Base-by-base conservation (phyloP, 2,888 invertebrate species). In the Himalopsyche anomala region DNA sequence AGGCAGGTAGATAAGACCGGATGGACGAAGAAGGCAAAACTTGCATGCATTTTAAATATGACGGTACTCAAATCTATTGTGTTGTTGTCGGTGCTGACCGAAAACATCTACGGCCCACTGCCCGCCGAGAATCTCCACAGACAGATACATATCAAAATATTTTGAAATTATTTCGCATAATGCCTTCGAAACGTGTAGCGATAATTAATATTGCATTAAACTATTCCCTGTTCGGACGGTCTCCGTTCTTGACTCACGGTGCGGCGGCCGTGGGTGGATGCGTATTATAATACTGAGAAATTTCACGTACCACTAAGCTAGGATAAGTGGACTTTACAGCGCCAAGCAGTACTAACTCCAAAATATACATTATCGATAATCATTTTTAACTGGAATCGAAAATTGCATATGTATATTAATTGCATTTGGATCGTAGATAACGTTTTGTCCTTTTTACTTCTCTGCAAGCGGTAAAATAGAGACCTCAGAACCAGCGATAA, bases 111-210 rank as follows among this genome's bases (percentile, higher is more conserved):
- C 88, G 88, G 85, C 84, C 87, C 80, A 84, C 80, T 86, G 88
- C 81, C 80, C 84, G 81, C 84, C 87, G 88, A 88, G 88, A 87
- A 87, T 87, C 87, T 84, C 40, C 82, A 5, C 82, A 19, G 42
- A 54, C 82, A 42, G 87, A 87, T 87, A 87, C 87, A 81, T 82
- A 85, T 87, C 88, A 87, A 87, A 84, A 86, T 88, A 85, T 86
- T 88, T 88, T 81, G 85, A 88, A 86, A 83, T 87, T 82, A 87
- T 87, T 87, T 87, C 87, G 87, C 87, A 85, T 85, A 84, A 86
- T 86, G 83, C 82, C 86, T 81, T 42, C 84, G 62, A 80, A 83
- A 83, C 54, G 79, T 82, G 86, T 84, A 80, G 86, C 56, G 82
- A 84, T 84, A 87, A 87, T 87, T 86, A 87, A 87, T 87, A 86